phyloP scores from a whole-genome alignment of 2,797 vertebrate species.

The Lacerta bilineata region DNA sequence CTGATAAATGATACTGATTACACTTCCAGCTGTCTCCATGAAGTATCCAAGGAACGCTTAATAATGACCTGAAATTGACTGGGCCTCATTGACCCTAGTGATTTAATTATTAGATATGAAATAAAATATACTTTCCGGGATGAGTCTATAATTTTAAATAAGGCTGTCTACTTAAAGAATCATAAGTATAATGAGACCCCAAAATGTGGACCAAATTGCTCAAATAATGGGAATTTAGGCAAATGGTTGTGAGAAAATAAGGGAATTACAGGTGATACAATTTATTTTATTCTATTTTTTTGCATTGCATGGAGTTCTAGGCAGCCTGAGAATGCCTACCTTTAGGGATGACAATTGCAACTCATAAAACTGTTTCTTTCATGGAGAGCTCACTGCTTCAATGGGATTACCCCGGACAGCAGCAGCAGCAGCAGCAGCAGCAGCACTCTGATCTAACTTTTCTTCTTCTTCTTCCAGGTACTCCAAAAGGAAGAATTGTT shows the following conservation, averaged over 20 bases:
- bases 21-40: conserved; percentile 54
- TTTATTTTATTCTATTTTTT: conserved; percentile 4
- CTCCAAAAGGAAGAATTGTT: neutral
- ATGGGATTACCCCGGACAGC: conserved; percentile 2
- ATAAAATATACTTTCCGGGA: conserved; percentile 55
- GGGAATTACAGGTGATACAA: neutral
- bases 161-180: conserved; percentile 30
- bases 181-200: conserved; percentile 49
- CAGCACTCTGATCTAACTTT: neutral
- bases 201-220: conserved; percentile 46
- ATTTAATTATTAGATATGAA: conserved; percentile 59
- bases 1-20: conserved; percentile 53
- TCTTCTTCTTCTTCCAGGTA: neutral
- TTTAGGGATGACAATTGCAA: neutral
- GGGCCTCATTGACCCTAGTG: conserved; percentile 42
- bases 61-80: conserved; percentile 53
- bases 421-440: conserved; percentile 31
- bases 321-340: conserved; percentile 19
- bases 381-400: neutral
- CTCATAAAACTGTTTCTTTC: neutral
- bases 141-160: conserved; percentile 45
- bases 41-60: conserved; percentile 57
- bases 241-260: conserved; percentile 45
- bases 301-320: conserved; percentile 35
- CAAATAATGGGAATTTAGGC: conserved; percentile 52